phyloP scores from a whole-genome alignment of 2,888 invertebrate species.

The Epinotia bilunana region DNA sequence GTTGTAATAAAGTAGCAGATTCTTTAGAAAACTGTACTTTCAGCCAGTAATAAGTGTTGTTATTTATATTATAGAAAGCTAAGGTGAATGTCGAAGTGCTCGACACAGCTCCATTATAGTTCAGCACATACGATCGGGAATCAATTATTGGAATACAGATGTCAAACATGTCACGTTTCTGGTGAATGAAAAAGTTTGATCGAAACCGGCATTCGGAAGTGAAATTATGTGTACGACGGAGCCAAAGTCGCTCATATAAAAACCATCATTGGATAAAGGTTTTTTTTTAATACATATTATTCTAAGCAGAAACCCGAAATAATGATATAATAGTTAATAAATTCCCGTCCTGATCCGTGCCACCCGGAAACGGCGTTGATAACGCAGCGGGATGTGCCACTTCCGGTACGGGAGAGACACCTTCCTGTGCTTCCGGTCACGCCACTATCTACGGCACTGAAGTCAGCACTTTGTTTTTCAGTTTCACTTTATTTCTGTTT shows the following conservation, averaged over 20 bases:
- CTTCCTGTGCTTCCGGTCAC: conserved; percentile 39
- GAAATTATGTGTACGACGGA: too few relatives aligned
- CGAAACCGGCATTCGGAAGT: too few relatives aligned
- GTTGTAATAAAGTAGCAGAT: background rate
- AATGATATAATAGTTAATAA: conserved; percentile 18
- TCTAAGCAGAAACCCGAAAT: background rate
- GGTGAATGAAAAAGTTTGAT: too few relatives aligned
- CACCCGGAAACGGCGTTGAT: conserved; percentile 29
- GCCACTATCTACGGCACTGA: conserved; percentile 12
- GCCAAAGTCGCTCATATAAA: too few relatives aligned
- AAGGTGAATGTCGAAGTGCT: background rate
- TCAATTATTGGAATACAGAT: too few relatives aligned
- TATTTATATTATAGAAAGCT: background rate
- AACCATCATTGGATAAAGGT: background rate
- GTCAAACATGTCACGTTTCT: too few relatives aligned
- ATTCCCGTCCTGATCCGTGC: conserved; percentile 14
- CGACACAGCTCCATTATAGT: background rate
- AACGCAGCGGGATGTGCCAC: conserved; percentile 40
- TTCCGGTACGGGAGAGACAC: conserved; percentile 38
- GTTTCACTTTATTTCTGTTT: background rate
- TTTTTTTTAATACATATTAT: background rate
- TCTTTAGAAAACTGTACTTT: background rate
- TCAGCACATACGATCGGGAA: background rate
- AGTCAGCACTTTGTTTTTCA: conserved; percentile 15
- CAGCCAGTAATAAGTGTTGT: background rate